phyloP scores from a whole-genome alignment of 1,140 invertebrate genomes.

The Brevipalpus yothersi region DNA sequence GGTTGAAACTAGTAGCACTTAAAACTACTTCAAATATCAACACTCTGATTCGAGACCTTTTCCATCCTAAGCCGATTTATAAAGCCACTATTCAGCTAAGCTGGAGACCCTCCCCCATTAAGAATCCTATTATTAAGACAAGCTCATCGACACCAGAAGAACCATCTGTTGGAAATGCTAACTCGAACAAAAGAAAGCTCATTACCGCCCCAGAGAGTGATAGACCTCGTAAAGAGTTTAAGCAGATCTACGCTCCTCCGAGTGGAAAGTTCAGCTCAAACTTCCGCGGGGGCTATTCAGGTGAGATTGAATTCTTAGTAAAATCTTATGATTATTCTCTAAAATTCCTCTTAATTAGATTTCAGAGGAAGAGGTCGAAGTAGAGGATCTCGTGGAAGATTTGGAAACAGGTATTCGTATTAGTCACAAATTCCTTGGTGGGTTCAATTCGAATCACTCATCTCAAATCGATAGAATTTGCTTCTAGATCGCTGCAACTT shows the following conservation, averaged over 20 bases:
- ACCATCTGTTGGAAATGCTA: not conserved
- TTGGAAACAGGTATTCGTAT: not conserved
- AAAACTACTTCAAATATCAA: slow-evolving; percentile 83
- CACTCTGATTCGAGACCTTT: slow-evolving; percentile 72
- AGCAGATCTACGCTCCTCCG: slow-evolving; percentile 4
- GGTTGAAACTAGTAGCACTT: slow-evolving; percentile 29
- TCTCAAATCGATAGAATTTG: too few species aligned
- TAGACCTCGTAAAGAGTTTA: not conserved
- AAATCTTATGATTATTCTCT: not conserved
- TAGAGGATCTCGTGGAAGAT: not conserved
- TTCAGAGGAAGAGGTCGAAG: not conserved
- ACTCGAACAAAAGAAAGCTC: slow-evolving; percentile 4
- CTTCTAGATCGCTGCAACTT: too few species aligned
- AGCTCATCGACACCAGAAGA: not conserved
- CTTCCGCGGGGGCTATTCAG: not conserved
- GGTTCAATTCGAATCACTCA: too few species aligned
- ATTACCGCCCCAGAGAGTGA: slow-evolving; percentile 6
- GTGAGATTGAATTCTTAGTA: not conserved
- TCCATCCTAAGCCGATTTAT: slow-evolving; percentile 74
- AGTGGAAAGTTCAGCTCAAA: slow-evolving; percentile 3
- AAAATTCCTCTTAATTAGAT: not conserved
- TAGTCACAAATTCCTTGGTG: not conserved
- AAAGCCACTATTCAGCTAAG: slow-evolving; percentile 62
- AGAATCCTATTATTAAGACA: slow-evolving; percentile 10
- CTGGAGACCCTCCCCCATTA: slow-evolving; percentile 35